Evolutionary conservation across 2,888 invertebrate genomes (phyloP), one percentile per base, ranked within the genome.

Genomic region (Ichneumoninae sp.): DNA sequence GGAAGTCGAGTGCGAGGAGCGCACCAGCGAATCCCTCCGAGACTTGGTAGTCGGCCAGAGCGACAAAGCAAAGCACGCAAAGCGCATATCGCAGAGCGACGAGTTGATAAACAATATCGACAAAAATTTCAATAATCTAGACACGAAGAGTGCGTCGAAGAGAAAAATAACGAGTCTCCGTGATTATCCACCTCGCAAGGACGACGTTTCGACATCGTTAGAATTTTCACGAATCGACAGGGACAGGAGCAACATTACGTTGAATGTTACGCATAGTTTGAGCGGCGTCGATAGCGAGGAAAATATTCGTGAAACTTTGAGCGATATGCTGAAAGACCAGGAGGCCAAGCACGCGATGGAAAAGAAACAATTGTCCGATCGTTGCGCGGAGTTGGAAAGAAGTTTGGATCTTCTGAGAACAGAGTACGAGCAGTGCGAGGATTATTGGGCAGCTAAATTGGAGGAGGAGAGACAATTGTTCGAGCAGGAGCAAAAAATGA

Each of bases 401-500:
- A 97, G 97, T 89, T 94, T 98, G 78, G 97, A 97, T 91, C 95
- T 96, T 90, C 94, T 98, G 94, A 95, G 96, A 89, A 95, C 95
- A 65, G 98, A 98, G 91, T 97, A 97, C 92, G 98, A 98, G 89
- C 96, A 96, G 84, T 97, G 97, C 92, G 98, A 98, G 92, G 98
- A 98, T 92, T 98, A 98, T 94, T 98, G 98, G 98, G 95, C 96
- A 70, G 94, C 94, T 47, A 98, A 98, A 93, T 94, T 98, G 81
- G 96, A 96, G 69, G 97, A 97, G 85, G 98, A 98, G 93, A 95
- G 98, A 40, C 95, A 95, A 86, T 94, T 96, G 80, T 96, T 96
- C 91, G 96, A 96, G 89, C 96, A 96, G 85, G 97, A 97, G 91
- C 97, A 97, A 93, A 95, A 95, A 88, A 95, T 96, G 68, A 96